Evolutionary conservation across 2,888 invertebrate species (phyloP).

Genomic region (Agrochola lychnidis): DNA sequence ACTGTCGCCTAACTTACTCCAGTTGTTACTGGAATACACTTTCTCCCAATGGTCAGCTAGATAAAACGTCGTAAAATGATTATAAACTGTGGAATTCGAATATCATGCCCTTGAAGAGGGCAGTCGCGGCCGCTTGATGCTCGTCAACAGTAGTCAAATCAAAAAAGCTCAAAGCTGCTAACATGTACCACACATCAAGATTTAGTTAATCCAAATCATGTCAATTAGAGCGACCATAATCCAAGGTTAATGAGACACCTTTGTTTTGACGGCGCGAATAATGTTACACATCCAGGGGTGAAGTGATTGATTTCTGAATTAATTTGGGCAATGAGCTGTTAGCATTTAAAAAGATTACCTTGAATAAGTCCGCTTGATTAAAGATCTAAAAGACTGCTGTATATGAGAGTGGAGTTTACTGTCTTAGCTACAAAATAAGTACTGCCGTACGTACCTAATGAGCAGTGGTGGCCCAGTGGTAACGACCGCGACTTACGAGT

Average conservation of each 20-base stretch:
- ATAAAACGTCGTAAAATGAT: no score
- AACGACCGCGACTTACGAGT: no score
- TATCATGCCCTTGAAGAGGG: no score
- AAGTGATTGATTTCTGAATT: slow-evolving; percentile 35
- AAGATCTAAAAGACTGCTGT: not conserved
- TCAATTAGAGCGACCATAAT: slow-evolving; percentile 59
- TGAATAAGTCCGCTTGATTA: not conserved
- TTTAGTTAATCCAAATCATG: slow-evolving; percentile 59
- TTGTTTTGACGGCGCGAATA: slow-evolving; percentile 35
- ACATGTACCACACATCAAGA: slow-evolving; percentile 42
- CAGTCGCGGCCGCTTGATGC: not conserved
- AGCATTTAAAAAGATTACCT: not conserved
- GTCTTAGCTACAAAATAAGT: not conserved
- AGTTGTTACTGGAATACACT: no score
- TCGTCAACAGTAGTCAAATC: no score
- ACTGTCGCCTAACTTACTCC: no score
- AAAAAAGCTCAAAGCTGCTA: not conserved
- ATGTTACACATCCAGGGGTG: slow-evolving; percentile 10
- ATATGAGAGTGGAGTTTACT: not conserved
- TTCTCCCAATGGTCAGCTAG: no score
- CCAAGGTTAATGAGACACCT: slow-evolving; percentile 62
- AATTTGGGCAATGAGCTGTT: slow-evolving; percentile 23
- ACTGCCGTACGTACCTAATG: not conserved
- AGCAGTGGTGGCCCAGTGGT: no score
- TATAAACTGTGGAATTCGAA: no score